Percentiles rank a stretch among this genome's conserved stretches.
Conservation (phyloP, 2,888 invertebrate species). For the Cremastobaeus sp. region DNA sequence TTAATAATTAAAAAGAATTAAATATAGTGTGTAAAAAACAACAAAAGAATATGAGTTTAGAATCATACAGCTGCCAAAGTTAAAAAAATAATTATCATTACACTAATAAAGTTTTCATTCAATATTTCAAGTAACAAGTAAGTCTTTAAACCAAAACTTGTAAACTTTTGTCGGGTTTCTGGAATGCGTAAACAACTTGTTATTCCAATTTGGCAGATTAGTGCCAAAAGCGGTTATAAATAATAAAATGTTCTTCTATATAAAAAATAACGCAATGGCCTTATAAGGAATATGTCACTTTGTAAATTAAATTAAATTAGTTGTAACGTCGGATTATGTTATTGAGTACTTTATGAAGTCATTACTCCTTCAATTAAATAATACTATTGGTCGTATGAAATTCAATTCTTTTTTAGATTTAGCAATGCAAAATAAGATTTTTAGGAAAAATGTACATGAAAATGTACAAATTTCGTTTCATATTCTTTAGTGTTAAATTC, state of each 20-base stretch:
- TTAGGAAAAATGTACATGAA: no score
- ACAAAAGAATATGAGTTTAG: constrained; percentile 34
- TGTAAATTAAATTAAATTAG: neutral
- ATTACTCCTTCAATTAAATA: no score
- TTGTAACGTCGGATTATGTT: no score
- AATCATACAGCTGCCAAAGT: constrained; percentile 13
- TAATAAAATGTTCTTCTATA: constrained; percentile 19
- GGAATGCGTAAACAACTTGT: constrained; percentile 9
- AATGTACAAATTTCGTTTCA: no score
- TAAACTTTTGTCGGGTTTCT: constrained; percentile 20
- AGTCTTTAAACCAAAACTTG: constrained; percentile 13
- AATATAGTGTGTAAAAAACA: constrained; percentile 13
- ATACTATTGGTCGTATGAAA: no score
- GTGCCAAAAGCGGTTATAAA: constrained; percentile 24
- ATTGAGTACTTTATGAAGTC: no score
- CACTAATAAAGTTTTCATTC: constrained; percentile 12
- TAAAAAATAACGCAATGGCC: neutral
- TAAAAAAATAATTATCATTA: constrained; percentile 15
- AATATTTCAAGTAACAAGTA: constrained; percentile 1
- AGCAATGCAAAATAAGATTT: no score
- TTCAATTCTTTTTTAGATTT: no score
- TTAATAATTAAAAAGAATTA: constrained; percentile 3
- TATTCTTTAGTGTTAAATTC: no score
- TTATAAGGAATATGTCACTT: neutral
- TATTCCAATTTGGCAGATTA: constrained; percentile 25